Base-by-base conservation (phyloP, 1,140 invertebrate species). In the Drosophila serrata region DNA sequence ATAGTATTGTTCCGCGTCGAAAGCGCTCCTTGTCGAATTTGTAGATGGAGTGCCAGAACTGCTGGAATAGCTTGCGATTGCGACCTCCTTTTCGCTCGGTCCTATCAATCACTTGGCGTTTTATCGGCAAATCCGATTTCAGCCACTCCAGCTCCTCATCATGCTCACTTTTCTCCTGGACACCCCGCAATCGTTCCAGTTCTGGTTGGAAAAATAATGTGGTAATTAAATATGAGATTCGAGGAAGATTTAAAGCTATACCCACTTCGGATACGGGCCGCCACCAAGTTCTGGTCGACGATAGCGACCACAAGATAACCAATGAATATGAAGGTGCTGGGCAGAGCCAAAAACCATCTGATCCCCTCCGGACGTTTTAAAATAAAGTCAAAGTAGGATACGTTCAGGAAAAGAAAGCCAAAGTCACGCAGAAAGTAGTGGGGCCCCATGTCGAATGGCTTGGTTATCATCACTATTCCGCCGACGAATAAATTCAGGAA, bases 351-450 rank as follows among this genome's bases (percentile, higher is more conserved):
- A 17, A 6, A 0, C 33, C 48, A 40, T 11, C 4, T 40, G 11
- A 76, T 40, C 8, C 40, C 49, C 0, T 43, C 11, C 3, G 6
- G 22, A 8, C 15, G 37, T 35, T 76, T 76, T 17, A 59, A 46
- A 1, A 76, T 22, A 5, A 19, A 76, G 39, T 76, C 72, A 55
- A 76, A 17, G 24, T 55, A 76, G 13, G 9, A 45, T 0, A 48
- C 45, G 17, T 76, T 76, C 1, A 76, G 17, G 7, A 76, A 59
- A 0, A 76, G 43, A 5, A 76, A 76, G 6, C 61, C 61, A n/a
- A 55, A 76, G 22, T 76, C 74, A 1, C 74, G 40, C 7, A 76
- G 1, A 7, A 33, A 76, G n/a, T 46, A 67, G 15, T 35, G 48
- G 8, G 53, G 9, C 11, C 65, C 46, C 11, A 59, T 24, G 1